phyloP scores from a whole-genome alignment of 2,888 invertebrate genomes.

The Philonicus albiceps region DNA sequence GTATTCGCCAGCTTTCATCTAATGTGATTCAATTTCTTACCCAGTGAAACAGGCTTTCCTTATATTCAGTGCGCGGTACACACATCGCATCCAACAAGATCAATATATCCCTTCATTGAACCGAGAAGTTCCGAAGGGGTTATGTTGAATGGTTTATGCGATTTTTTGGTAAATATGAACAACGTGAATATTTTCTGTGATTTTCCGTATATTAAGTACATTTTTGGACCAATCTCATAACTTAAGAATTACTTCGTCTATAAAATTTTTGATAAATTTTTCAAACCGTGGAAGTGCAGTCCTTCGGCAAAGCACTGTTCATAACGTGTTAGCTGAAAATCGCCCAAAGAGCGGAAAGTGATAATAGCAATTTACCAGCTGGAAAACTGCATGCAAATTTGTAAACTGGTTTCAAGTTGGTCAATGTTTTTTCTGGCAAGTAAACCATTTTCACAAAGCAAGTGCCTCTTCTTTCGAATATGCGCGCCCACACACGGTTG shows the following conservation, averaged over 20 bases:
- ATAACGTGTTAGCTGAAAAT: neutral
- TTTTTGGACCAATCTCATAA: neutral
- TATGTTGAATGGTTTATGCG: neutral
- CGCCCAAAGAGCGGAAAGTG: neutral
- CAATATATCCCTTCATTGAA: neutral
- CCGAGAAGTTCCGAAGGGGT: neutral
- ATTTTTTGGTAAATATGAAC: neutral
- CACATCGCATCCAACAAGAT: neutral
- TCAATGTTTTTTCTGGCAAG: neutral
- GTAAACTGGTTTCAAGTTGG: neutral
- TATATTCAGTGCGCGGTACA: neutral
- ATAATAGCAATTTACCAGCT: neutral
- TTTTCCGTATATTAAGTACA: neutral
- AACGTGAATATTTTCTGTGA: neutral
- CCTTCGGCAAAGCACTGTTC: neutral
- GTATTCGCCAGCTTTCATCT: neutral
- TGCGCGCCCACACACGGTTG: neutral
- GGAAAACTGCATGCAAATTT: neutral
- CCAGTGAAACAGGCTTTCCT: neutral
- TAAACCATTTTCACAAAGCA: neutral
- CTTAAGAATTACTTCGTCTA: neutral
- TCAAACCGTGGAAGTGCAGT: neutral
- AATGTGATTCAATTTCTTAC: neutral
- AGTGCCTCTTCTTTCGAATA: neutral
- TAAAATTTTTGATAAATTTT: neutral